Percentiles rank a stretch among this genome's conserved stretches.
phyloP scores from a whole-genome alignment of 2,113 vertebrate genomes.

The Phyllopteryx taeniolatus region DNA sequence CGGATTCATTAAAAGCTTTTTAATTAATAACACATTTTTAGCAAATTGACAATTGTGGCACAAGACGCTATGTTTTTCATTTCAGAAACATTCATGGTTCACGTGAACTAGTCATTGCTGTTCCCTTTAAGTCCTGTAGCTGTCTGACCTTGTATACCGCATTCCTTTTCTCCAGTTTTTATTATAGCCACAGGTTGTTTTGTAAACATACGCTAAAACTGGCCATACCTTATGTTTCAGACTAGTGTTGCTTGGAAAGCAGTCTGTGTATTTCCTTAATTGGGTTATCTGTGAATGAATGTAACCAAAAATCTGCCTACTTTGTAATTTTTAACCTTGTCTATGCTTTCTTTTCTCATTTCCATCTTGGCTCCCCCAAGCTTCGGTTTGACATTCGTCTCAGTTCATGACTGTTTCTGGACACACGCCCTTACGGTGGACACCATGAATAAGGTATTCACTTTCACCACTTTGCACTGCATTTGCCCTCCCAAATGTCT shows the following conservation, averaged over 20 bases:
- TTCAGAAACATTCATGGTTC: no score
- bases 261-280: background rate
- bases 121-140: no score
- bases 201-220: no score
- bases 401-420: constrained; percentile 97
- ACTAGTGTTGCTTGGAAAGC: background rate
- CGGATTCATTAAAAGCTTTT: background rate
- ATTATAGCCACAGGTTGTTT: no score
- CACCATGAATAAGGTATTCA: constrained; percentile 88
- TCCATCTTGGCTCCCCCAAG: constrained; percentile 60
- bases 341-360: background rate
- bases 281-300: background rate
- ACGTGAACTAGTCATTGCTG: no score
- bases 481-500: background rate
- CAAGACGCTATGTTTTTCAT: no score
- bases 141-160: no score
- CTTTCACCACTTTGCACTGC: background rate
- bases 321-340: background rate
- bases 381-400: constrained; percentile 88
- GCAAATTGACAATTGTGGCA: no score
- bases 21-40: background rate
- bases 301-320: background rate
- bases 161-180: no score
- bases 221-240: no score
- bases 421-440: constrained; percentile 87